These are phyloP conservation scores for Trissolcus brochymenae DNA, from an alignment of 2,888 invertebrate species.

Conservation along the genomic window DNA sequence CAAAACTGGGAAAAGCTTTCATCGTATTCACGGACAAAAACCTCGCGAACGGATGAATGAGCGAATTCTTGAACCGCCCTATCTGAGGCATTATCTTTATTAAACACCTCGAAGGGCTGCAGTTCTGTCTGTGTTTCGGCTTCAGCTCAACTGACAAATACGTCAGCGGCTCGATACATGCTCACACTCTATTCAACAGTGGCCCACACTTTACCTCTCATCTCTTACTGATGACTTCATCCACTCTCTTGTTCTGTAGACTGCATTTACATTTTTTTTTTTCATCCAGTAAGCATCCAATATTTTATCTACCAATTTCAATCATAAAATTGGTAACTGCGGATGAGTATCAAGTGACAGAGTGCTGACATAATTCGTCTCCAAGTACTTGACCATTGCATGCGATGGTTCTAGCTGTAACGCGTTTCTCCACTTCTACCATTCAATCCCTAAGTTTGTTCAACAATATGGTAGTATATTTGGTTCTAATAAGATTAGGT, in stretches of 20 bases:
- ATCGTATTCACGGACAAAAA: slow-evolving; percentile 73
- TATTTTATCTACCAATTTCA: slow-evolving; percentile 17
- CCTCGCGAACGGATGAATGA: slow-evolving; percentile 70
- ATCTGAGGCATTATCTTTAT: slow-evolving; percentile 75
- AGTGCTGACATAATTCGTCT: background rate
- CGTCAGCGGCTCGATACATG: slow-evolving; percentile 45
- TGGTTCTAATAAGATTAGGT: no score
- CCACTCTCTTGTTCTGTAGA: slow-evolving; percentile 42
- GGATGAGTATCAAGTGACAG: background rate
- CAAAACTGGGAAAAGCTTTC: slow-evolving; percentile 66
- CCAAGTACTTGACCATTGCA: no score
- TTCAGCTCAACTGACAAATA: slow-evolving; percentile 51
- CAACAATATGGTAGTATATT: no score
- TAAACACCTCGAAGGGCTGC: slow-evolving; percentile 72
- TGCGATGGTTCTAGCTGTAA: no score
- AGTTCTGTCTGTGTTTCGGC: slow-evolving; percentile 55
- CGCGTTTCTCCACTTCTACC: no score
- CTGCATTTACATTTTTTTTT: slow-evolving; percentile 29
- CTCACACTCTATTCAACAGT: slow-evolving; percentile 34
- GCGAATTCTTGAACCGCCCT: slow-evolving; percentile 70
- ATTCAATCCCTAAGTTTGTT: no score
- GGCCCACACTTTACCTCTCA: slow-evolving; percentile 37
- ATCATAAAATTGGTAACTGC: slow-evolving; percentile 7
- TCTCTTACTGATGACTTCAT: slow-evolving; percentile 43
- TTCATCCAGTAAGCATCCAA: slow-evolving; percentile 18